Base-by-base conservation (phyloP, 2,797 vertebrate genomes). In the Danio choprae region DNA sequence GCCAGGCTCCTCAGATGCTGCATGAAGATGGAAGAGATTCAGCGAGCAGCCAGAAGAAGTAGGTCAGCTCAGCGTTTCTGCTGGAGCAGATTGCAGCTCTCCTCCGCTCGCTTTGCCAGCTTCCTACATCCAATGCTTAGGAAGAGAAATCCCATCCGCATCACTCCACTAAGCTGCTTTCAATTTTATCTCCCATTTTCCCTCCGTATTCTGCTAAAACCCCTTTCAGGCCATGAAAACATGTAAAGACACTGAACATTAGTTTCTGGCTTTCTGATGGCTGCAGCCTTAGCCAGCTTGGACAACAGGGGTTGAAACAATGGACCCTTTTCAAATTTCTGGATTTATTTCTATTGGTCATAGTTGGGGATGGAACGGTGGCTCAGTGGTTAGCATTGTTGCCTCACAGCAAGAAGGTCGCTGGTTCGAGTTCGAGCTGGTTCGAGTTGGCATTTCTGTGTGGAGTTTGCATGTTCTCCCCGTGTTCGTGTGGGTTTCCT, bases 81-180 rank as follows among this genome's bases (percentile, higher is more conserved):
- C 88, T 85, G 72, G 63, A 89, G 83, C 89, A 91, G 87, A 92
- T 88, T 91, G 88, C 78, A 85, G 82, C 83, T 88, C 85, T 92
- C 83, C 85, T 83, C 86, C 74, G n/a, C 69, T 51, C 44, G 59
- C 43, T 77, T 43, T 76, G 70, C 70, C 64, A 69, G 88, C 86
- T 87, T 86, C 87, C 89, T 85, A 79, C 88, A 87, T 88, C 87
- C 88, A 84, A 69, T 85, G 56, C 36, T 74, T 56, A 80, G 81
- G 85, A 89, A 90, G 88, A 89, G 83, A 91, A 91, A 90, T 85
- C 89, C 82, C 83, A 83, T 85, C 87, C 90, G 88, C 90, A 90
- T 92, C 89, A 88, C 80, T 85, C 76, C 62, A 68, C 86, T 94
- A 93, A 93, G 90, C 90, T 88, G 91, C 92, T 94, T 93, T 92